Evolutionary conservation across 2,113 vertebrate species (phyloP), one percentile per base, ranked within the genome.

Genomic region (Semicossyphus pulcher): DNA sequence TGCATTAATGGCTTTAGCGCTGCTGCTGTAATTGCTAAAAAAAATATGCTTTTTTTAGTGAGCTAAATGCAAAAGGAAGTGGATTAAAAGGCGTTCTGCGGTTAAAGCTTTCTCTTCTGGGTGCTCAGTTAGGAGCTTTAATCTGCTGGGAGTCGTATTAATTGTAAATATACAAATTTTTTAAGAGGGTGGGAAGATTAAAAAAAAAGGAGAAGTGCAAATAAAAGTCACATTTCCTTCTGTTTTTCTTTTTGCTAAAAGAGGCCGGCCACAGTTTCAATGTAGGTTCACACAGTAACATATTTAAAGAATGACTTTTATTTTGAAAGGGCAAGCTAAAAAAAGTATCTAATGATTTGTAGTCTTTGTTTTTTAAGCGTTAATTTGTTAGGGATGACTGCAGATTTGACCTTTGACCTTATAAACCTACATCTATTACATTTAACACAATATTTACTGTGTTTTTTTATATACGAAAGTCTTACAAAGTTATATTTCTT

Each of bases 1-100:
- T 76, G 56, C 73, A 84, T 84, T 85, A 76, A 65, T 18, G 31
- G 62, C 58, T 83, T 72, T n/a, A 59, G 57, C 25, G 54, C 74
- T 5, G 42, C 26, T 26, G 45, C 53, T 14, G 25, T 60, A 80
- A 53, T 73, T 48, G 31, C 51, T 20, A 34, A 53, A 76, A 75
- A 74, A 76, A 75, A 74, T 62, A 31, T 26, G 60, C 62, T 23
- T 78, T 23, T 78, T 86, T 73, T 20, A 69, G 48, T 52, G 18
- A 56, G 70, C 41, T 77, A 51, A 59, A 76, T 26, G 29, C 36
- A 64, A 37, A n/a, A 60, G 23, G 53, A 69, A 49, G 52, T 25
- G 15, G 65, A 75, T 72, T 68, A 53, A 68, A 78, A 5, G 4
- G 32, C 26, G 11, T 36, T 67, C 12, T 10, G 11, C 10, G 9